Percentiles rank a stretch among this genome's conserved stretches.
These are phyloP conservation scores for Hippocampus zosterae DNA, from an alignment of 2,113 vertebrate genomes.

Conservation along the genomic window DNA sequence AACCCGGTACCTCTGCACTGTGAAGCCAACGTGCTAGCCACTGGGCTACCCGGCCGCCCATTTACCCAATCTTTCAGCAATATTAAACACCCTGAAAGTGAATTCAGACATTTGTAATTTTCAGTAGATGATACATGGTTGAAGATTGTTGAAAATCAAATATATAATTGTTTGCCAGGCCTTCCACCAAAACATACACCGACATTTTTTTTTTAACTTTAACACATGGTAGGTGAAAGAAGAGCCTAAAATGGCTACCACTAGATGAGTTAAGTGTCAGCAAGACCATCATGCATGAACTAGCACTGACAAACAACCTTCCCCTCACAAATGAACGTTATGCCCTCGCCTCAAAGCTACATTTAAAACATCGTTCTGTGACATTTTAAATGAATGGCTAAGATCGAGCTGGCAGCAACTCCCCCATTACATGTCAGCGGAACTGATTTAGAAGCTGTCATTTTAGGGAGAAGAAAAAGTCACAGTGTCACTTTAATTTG, in stretches of 20 bases:
- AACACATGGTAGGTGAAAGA: not conserved
- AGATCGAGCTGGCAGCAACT: not conserved
- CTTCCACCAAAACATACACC: no score
- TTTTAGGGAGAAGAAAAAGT: slow-evolving; percentile 4
- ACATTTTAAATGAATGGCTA: slow-evolving; percentile 1
- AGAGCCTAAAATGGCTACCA: no score
- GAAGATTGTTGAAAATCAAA: no score
- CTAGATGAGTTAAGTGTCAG: not conserved
- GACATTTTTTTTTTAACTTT: not conserved
- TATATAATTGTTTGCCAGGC: no score
- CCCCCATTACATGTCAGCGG: not conserved
- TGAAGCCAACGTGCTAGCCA: no score
- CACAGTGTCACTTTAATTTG: slow-evolving; percentile 4
- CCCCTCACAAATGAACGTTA: not conserved
- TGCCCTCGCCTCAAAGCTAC: not conserved
- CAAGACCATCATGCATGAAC: not conserved
- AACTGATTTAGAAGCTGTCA: slow-evolving; percentile 1
- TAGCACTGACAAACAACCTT: not conserved
- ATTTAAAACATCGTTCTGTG: slow-evolving; percentile 3
- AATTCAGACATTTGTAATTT: no score
- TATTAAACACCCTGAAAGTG: no score
- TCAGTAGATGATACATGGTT: no score
- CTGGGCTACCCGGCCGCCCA: no score
- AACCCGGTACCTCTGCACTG: no score
- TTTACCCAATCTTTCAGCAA: no score